Evolutionary conservation across 1,140 invertebrate species (phyloP).

Genomic region (Gryllus bimaculatus): DNA sequence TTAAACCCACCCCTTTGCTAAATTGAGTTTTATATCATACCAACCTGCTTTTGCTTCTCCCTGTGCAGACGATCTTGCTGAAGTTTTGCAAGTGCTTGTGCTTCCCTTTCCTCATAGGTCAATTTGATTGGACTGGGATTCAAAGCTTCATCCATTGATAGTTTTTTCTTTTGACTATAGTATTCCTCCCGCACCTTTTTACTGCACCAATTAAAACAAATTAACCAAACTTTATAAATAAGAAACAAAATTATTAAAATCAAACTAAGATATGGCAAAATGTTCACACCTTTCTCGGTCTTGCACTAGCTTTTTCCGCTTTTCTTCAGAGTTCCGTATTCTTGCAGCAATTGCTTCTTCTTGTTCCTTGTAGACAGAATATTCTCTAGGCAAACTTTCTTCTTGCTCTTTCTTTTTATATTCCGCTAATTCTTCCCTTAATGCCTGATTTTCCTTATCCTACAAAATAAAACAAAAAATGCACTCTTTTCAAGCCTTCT

Average conservation of each 20-base stretch:
- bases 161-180: background rate
- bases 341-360: background rate
- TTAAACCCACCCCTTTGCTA: no score
- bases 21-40: background rate
- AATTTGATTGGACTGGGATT: background rate
- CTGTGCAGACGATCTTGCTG: background rate
- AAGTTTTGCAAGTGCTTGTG: background rate
- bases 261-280: background rate
- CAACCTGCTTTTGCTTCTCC: background rate
- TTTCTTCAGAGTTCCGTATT: background rate
- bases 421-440: conserved; percentile 42
- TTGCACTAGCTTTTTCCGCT: background rate
- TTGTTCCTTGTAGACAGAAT: background rate
- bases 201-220: background rate
- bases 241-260: background rate
- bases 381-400: background rate
- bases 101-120: background rate
- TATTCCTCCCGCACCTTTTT: background rate
- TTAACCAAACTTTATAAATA: background rate
- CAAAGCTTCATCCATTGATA: background rate
- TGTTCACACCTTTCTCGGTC: background rate
- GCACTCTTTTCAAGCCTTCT: background rate
- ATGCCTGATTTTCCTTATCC: conserved; percentile 42
- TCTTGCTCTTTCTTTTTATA: conserved; percentile 39
- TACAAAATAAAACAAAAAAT: conserved; percentile 25